A percentile compares a stretch with the other conserved stretches of the same genome.
Conservation (phyloP, 2,888 invertebrate genomes). For the Limnephilus rhombicus region DNA sequence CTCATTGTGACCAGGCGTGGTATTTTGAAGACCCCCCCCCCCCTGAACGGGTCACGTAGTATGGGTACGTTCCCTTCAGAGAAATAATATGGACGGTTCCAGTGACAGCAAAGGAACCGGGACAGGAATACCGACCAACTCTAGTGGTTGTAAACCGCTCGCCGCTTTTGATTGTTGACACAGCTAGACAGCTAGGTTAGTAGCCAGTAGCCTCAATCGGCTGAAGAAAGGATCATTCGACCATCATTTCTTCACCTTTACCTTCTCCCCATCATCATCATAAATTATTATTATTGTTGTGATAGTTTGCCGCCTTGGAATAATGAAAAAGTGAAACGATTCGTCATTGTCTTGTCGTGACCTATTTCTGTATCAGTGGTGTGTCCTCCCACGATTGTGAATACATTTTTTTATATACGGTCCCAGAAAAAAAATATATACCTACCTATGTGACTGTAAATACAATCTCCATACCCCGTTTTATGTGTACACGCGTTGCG, state of each 20-base stretch:
- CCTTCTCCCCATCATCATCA: neutral
- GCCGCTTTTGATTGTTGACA: neutral
- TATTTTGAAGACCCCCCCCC: no score
- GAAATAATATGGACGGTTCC: no score
- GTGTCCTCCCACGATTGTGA: constrained; percentile 35
- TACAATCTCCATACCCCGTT: neutral
- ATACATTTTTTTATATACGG: neutral
- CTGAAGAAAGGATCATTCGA: neutral
- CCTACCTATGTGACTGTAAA: neutral
- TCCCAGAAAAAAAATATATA: neutral
- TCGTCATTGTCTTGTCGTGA: constrained; percentile 9
- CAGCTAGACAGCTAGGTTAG: neutral
- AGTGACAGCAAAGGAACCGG: no score
- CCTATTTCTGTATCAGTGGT: constrained; percentile 30
- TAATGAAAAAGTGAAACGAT: neutral
- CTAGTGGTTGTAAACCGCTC: neutral
- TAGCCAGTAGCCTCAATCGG: neutral
- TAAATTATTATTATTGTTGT: neutral
- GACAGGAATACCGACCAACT: no score
- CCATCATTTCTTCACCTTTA: neutral
- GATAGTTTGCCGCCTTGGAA: no score
- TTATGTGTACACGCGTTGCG: neutral
- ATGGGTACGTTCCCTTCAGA: no score
- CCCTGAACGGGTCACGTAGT: no score
- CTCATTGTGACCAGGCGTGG: no score